Percentiles rank a stretch among this genome's conserved stretches.
Evolutionary conservation across 1,140 invertebrate genomes (phyloP).

Genomic region (Parapsyche elsis): DNA sequence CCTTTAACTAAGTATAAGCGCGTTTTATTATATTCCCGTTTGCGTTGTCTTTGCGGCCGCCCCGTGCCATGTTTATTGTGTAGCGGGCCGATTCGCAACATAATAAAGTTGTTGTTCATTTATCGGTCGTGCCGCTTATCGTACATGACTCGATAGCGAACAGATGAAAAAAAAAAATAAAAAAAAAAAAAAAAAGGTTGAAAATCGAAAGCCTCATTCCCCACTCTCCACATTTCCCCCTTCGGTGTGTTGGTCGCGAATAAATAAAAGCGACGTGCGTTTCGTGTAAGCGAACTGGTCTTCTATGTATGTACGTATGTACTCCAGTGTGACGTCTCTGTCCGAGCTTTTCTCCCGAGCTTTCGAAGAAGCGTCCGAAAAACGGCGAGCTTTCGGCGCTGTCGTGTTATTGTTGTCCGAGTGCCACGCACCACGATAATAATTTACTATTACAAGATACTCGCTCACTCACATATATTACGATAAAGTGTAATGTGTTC

Average conservation of each 20-base stretch:
- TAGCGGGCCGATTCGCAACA: not conserved
- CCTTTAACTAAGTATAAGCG: no score
- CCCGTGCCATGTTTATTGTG: no score
- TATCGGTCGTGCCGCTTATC: conserved; percentile 52
- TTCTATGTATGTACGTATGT: conserved; percentile 6
- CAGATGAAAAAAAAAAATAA: not conserved
- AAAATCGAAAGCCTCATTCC: no score
- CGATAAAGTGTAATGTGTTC: conserved; percentile 54
- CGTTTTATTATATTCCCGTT: no score
- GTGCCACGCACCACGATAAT: no score
- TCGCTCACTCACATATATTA: conserved; percentile 49
- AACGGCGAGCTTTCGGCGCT: conserved; percentile 24
- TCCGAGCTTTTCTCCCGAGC: not conserved
- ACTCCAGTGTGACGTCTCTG: not conserved
- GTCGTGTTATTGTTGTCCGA: conserved; percentile 11
- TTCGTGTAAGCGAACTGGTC: conserved; percentile 28
- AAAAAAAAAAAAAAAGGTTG: not conserved
- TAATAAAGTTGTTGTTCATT: conserved; percentile 56
- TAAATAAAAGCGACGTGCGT: not conserved
- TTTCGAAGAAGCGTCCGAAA: not conserved
- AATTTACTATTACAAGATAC: conserved; percentile 54
- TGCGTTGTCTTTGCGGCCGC: no score
- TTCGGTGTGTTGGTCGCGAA: not conserved
- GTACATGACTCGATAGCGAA: conserved; percentile 53
- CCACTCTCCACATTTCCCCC: no score